A percentile compares a stretch with the other conserved stretches of the same genome.
phyloP scores from a whole-genome alignment of 2,888 invertebrate genomes.

The Hedychridium roseum region DNA sequence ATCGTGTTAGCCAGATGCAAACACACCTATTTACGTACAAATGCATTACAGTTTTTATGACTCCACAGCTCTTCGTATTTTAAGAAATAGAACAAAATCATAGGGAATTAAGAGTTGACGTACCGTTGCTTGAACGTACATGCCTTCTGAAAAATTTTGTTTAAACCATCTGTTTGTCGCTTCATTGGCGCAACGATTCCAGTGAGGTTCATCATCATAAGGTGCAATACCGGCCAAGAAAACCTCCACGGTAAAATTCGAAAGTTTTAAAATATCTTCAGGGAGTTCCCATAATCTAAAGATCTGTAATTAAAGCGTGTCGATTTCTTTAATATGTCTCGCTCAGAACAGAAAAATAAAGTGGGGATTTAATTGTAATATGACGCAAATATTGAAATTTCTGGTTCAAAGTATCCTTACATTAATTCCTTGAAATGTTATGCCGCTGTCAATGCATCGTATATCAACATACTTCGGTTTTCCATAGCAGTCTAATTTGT shows the following conservation, averaged over 20 bases:
- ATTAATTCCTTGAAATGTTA: conserved; percentile 28
- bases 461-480: conserved; percentile 60
- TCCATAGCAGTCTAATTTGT: conserved; percentile 41
- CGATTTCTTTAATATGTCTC: not conserved
- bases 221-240: conserved; percentile 67
- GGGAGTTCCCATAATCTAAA: conserved; percentile 61
- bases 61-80: not conserved
- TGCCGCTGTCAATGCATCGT: conserved; percentile 71
- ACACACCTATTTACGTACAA: conserved; percentile 63
- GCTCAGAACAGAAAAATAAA: not conserved
- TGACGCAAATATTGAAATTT: not conserved
- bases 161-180: conserved; percentile 60
- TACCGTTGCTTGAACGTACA: conserved; percentile 55
- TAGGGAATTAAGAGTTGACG: conserved; percentile 5
- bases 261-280: conserved; percentile 54
- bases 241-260: conserved; percentile 66
- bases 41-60: conserved; percentile 2
- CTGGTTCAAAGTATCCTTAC: conserved; percentile 20
- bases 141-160: conserved; percentile 40
- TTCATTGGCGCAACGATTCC: conserved; percentile 65
- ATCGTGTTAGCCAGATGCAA: conserved; percentile 71
- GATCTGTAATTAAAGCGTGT: conserved; percentile 33
- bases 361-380: not conserved
- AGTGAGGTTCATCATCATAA: conserved; percentile 67
- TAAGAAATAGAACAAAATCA: conserved; percentile 1